These are phyloP conservation scores for Siniperca obscura DNA, from an alignment of 2,797 vertebrate species.

Conservation along the genomic window DNA sequence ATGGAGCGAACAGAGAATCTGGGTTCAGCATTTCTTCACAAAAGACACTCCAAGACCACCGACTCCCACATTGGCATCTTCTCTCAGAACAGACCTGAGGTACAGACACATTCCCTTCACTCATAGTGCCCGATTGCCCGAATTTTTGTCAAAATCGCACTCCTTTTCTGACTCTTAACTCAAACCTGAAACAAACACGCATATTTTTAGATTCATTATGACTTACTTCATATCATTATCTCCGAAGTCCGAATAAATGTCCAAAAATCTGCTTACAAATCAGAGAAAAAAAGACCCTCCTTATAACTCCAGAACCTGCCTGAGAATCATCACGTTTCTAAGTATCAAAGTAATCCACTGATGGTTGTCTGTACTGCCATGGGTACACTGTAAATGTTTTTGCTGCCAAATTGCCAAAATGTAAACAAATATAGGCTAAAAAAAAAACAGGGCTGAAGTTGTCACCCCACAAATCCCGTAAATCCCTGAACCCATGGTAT, in stretches of 20 bases:
- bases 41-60: conserved; percentile 85
- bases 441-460: too few species aligned
- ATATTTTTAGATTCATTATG: neutral
- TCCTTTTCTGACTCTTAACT: neutral
- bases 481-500: too few species aligned
- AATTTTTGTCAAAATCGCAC: neutral
- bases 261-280: neutral
- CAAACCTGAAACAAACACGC: neutral
- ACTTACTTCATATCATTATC: neutral
- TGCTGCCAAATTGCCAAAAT: neutral
- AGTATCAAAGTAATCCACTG: too few species aligned
- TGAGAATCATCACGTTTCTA: neutral
- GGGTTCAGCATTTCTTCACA: conserved; percentile 91
- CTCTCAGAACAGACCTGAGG: conserved; percentile 95
- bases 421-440: neutral
- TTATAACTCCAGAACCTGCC: neutral
- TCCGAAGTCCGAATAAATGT: neutral
- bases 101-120: conserved; percentile 61
- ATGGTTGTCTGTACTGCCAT: too few species aligned
- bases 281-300: neutral
- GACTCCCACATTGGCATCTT: conserved; percentile 91
- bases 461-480: too few species aligned
- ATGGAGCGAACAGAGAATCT: conserved; percentile 87
- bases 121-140: neutral
- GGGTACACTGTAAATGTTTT: too few species aligned